Evolutionary conservation across 1,140 invertebrate genomes (phyloP).

Genomic region (Lucilia cuprina): DNA sequence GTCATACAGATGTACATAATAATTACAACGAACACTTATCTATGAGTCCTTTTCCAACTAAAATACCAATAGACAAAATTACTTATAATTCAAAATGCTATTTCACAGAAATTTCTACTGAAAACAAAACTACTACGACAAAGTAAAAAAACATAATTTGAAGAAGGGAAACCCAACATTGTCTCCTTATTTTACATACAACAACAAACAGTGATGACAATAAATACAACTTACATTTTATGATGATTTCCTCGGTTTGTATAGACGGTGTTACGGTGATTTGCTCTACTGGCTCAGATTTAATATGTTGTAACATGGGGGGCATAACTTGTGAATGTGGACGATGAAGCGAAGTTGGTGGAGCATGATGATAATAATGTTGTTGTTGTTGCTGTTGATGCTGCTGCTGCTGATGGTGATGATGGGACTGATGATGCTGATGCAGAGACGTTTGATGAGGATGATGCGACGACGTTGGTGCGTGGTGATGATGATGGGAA

Average conservation of each 20-base stretch:
- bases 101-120: no score
- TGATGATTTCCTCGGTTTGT: constrained; percentile 40
- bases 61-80: no score
- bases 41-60: no score
- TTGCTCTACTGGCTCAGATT: constrained; percentile 39
- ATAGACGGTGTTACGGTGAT: constrained; percentile 38
- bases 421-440: neutral
- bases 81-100: no score
- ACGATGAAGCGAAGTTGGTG: neutral
- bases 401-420: neutral
- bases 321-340: neutral
- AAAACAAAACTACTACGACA: no score
- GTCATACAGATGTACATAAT: no score
- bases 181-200: no score
- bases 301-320: constrained; percentile 31
- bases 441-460: neutral
- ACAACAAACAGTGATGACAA: no score
- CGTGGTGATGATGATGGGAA: neutral
- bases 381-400: neutral
- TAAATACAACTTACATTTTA: constrained; percentile 37
- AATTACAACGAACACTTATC: no score
- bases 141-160: no score
- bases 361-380: neutral
- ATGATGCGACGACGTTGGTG: neutral
- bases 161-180: no score